Conservation (phyloP, 2,888 invertebrate genomes). For the Gonocerus acuteangulatus region DNA sequence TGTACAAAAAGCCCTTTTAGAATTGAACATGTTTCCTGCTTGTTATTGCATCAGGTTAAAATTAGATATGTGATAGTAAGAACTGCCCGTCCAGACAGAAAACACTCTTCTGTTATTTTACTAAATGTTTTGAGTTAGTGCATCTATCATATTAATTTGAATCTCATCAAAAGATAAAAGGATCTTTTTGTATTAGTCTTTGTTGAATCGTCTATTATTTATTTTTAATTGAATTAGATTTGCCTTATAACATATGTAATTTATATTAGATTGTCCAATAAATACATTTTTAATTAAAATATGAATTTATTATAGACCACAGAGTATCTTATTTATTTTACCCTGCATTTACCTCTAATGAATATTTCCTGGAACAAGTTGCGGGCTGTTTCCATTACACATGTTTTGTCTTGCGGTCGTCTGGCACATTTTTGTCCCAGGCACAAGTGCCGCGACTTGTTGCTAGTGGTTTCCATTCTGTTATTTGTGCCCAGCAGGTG, state of each 20-base stretch:
- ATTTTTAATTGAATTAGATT: neutral
- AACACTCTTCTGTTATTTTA: neutral
- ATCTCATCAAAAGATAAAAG: neutral
- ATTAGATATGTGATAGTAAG: conserved; percentile 8
- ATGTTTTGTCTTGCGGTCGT: too few relatives aligned
- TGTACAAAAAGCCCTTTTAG: neutral
- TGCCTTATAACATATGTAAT: neutral
- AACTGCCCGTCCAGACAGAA: conserved; percentile 9
- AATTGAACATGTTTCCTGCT: conserved; percentile 3
- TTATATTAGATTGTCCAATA: neutral
- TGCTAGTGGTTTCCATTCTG: too few relatives aligned
- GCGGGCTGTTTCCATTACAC: too few relatives aligned
- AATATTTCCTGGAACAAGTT: too few relatives aligned
- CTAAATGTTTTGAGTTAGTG: neutral
- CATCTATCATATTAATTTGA: neutral
- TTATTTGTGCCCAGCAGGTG: too few relatives aligned
- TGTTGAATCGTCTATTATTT: neutral
- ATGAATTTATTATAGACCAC: too few relatives aligned
- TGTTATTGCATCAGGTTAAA: neutral
- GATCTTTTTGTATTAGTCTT: neutral
- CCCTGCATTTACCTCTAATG: too few relatives aligned
- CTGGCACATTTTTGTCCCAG: too few relatives aligned
- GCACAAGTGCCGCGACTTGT: too few relatives aligned
- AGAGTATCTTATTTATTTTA: too few relatives aligned
- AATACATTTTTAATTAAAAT: neutral